Evolutionary conservation across 2,888 invertebrate genomes (phyloP).

Genomic region (Oscheius sp.): DNA sequence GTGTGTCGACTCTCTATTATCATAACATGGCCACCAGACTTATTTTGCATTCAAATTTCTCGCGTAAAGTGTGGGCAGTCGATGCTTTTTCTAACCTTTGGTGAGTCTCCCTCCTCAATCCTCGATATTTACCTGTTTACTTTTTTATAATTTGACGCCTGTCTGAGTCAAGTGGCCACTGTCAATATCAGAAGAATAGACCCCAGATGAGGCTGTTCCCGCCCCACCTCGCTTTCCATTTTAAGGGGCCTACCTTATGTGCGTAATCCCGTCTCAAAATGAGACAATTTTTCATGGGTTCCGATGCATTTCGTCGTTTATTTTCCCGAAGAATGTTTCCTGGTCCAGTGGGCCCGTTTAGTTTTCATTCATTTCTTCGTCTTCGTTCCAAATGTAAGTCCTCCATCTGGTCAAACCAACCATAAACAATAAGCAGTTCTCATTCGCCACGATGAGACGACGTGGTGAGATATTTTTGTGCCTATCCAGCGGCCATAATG

Average conservation of each 20-base stretch:
- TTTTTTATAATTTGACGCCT: too few species aligned
- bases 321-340: not conserved
- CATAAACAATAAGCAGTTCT: conserved; percentile 15
- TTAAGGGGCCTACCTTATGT: not conserved
- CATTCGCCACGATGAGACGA: conserved; percentile 3
- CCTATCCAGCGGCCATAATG: not conserved
- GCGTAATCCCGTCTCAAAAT: conserved; percentile 23
- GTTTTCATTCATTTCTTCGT: conserved; percentile 1
- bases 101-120: not conserved
- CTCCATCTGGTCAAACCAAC: conserved; percentile 2
- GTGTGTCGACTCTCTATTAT: not conserved
- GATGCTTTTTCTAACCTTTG: not conserved
- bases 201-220: not conserved
- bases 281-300: conserved; percentile 31
- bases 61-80: conserved; percentile 5
- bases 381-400: conserved; percentile 6
- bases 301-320: conserved; percentile 20
- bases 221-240: not conserved
- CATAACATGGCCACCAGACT: conserved; percentile 7
- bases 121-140: too few species aligned
- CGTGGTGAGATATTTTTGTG: not conserved
- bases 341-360: too few species aligned
- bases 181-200: too few species aligned
- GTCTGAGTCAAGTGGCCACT: too few species aligned
- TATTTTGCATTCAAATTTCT: conserved; percentile 16